Evolutionary conservation across 2,888 invertebrate species (phyloP).

Genomic region (Cheilosia urbana): DNA sequence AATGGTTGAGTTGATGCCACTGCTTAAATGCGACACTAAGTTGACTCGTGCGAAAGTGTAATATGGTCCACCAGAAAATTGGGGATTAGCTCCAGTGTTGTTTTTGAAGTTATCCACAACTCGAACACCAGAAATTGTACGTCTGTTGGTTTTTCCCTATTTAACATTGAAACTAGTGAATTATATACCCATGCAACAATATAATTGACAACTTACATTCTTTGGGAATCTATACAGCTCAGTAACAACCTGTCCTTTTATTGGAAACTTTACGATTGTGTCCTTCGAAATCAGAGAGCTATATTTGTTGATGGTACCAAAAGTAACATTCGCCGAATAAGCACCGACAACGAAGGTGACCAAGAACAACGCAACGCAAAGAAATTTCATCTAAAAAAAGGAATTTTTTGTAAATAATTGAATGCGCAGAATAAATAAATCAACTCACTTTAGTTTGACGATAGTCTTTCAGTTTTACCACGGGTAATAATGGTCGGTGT

Average conservation of each 20-base stretch:
- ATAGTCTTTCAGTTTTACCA: not conserved
- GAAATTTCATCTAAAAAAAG: constrained; percentile 39
- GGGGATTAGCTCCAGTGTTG: constrained; percentile 42
- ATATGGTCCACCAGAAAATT: constrained; percentile 55
- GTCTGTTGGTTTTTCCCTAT: constrained; percentile 44
- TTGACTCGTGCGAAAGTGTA: constrained; percentile 45
- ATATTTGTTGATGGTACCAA: constrained; percentile 27
- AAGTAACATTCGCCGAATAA: constrained; percentile 43
- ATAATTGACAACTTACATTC: constrained; percentile 22
- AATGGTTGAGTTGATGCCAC: constrained; percentile 56
- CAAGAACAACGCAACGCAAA: constrained; percentile 31
- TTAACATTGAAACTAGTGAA: not conserved
- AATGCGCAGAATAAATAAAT: too few species aligned
- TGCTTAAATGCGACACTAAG: constrained; percentile 37
- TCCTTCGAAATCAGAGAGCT: constrained; percentile 25
- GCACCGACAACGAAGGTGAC: constrained; percentile 25
- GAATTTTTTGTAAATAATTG: not conserved
- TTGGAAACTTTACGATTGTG: constrained; percentile 17
- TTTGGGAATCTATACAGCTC: constrained; percentile 35
- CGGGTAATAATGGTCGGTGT: not conserved
- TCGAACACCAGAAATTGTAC: constrained; percentile 49
- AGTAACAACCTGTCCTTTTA: constrained; percentile 19
- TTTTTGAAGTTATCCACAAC: constrained; percentile 52
- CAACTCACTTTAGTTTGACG: constrained; percentile 12
- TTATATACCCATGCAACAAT: not conserved